Evolutionary conservation across 1,140 invertebrate genomes (phyloP), one percentile per base, ranked within the genome.

Genomic region (Dendroctonus ponderosae): DNA sequence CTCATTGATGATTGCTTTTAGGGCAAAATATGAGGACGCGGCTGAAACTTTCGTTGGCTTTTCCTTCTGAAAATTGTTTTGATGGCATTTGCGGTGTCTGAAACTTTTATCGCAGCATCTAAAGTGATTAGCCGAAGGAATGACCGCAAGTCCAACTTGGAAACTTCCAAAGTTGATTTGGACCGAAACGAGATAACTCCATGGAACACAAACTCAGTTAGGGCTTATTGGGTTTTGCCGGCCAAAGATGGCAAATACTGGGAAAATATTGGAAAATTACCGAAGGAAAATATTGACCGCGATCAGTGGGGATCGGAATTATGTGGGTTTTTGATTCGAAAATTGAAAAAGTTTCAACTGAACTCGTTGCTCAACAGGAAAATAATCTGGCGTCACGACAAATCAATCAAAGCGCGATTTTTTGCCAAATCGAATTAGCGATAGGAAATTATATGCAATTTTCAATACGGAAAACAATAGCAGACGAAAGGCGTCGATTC

Each of bases 101-200:
- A 61, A 67, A 67, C 56, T 67, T 67, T 67, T 67, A 67, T 67
- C 65, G 63, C 51, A 68, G 67, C 62, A 54, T 71, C 70, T 68
- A 59, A 68, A 61, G 56, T 60, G 67, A 71, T 71, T 71, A 71
- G 63, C 12, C 60, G 59, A 68, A 70, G 66, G 56, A 71, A 60
- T 71, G 70, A 62, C 70, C 70, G 66, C 70, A 57, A 64, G 69
- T 68, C 69, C 66, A 67, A 72, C 69, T 75, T 72, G n/a, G 60
- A 66, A 75, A 75, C 61, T 73, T 75, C 65, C 67, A 66, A 75
- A 75, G 72, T 75, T 67, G 71, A 75, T 75, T 75, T 71, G 61
- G 60, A 40, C 59, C 56, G 70, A 72, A 75, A 75, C 72, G 71
- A 75, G 74, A 75, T 75, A 75, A 74, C 73, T 74, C 64, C 70